Evolutionary conservation across 1,140 invertebrate genomes (phyloP).

Genomic region (Gyrodactylus bullatarudis): DNA sequence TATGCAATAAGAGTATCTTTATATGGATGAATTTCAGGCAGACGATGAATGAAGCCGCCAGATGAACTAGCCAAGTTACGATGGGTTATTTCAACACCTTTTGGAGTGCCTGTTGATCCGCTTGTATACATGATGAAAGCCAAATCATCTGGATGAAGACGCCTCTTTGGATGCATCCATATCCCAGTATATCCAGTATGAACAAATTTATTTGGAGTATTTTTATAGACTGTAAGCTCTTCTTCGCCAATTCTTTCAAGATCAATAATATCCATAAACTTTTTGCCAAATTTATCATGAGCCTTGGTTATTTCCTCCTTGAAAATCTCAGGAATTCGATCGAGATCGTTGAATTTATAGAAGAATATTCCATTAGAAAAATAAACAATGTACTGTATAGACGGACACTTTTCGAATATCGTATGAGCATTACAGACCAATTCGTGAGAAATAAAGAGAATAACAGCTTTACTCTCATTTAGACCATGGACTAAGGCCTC

Average conservation of each 20-base stretch:
- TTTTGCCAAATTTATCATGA: background rate
- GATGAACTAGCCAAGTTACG: constrained; percentile 54
- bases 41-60: constrained; percentile 38
- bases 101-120: constrained; percentile 20
- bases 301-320: background rate
- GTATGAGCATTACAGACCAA: background rate
- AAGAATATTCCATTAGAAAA: background rate
- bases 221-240: background rate
- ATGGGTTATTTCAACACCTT: constrained; percentile 34
- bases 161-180: constrained; percentile 4
- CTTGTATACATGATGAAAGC: constrained; percentile 24
- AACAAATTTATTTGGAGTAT: background rate
- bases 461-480: constrained; percentile 33
- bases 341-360: background rate
- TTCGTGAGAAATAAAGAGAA: background rate
- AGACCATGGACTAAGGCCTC: constrained; percentile 74
- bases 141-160: constrained; percentile 14
- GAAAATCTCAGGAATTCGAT: background rate
- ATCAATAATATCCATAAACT: background rate
- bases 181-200: background rate
- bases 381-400: background rate
- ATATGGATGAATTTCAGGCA: constrained; percentile 16
- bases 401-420: background rate
- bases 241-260: background rate
- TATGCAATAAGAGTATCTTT: constrained; percentile 63